phyloP scores from a whole-genome alignment of 2,113 vertebrate genomes.

The Pyxicephalus adspersus region DNA sequence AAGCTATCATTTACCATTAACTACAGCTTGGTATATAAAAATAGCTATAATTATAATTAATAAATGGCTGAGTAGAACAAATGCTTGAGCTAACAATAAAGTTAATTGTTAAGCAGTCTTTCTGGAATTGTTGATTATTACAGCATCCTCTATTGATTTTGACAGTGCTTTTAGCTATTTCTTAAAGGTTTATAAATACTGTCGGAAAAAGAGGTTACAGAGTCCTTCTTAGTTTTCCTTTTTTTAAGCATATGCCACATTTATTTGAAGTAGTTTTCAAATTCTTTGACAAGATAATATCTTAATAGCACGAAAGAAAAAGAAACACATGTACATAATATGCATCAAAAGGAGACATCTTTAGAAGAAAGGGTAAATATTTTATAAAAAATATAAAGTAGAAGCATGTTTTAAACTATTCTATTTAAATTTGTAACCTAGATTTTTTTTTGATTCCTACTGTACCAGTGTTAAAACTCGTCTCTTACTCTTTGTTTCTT shows the following conservation, averaged over 20 bases:
- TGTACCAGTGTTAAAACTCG: background rate
- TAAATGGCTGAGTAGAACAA: conserved; percentile 30
- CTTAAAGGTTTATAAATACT: conserved; percentile 20
- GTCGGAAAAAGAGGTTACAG: conserved; percentile 1
- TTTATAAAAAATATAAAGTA: conserved; percentile 5
- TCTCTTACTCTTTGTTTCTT: no score
- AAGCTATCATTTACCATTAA: conserved; percentile 12
- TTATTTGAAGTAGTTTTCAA: conserved; percentile 6
- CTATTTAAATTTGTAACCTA: conserved; percentile 2
- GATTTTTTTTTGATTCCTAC: background rate
- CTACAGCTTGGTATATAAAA: conserved; percentile 19
- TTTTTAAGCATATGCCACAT: background rate
- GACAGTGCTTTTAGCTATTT: conserved; percentile 19
- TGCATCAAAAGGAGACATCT: background rate
- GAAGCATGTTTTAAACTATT: background rate
- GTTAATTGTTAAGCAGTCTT: conserved; percentile 17
- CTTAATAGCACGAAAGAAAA: conserved; percentile 5
- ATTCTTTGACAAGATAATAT: conserved; percentile 1
- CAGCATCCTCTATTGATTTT: conserved; percentile 27
- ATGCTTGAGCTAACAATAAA: conserved; percentile 24
- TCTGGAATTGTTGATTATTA: conserved; percentile 19
- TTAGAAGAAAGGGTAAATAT: background rate
- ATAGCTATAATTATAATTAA: conserved; percentile 27
- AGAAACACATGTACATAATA: background rate
- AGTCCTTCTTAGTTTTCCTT: conserved; percentile 9